Evolutionary conservation across 2,113 vertebrate genomes (phyloP), one percentile per base, ranked within the genome.

Genomic region (Kobus ellipsiprymnus): DNA sequence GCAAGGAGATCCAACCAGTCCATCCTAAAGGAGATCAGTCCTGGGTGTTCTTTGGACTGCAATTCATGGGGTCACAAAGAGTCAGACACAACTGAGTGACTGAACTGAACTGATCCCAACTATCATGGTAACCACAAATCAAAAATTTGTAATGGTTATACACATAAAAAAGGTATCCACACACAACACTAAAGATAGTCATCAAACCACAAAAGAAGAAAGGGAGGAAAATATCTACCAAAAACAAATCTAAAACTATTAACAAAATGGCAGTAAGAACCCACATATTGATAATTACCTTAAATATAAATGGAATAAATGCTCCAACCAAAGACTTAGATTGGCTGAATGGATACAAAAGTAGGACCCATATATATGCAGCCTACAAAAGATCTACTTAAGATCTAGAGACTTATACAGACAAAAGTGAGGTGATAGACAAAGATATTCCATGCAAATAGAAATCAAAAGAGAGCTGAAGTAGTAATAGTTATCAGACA

Each of bases 11-110:
- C 19, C 19, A 55, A 55, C 54, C 19, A 55, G 54, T 55, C 21
- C 19, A 55, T 55, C 2, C 54, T 55, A 9, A 55, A 55, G 54
- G 54, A 55, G 19, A 55, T 55, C 54, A 23, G 19, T 9, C 19
- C 54, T 23, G 8, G 7, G 1, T 8, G 0, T 55, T 55, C 54
- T 9, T 55, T 55, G 19, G 54, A 23, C 23, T 59, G 57, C 21
- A 4, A 11, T 59, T 59, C 57, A 59, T 59, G 23, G 57, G 57
- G 23, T 27, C 4, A 0, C 23, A 59, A 27, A 59, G 23, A 57
- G 23, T 25, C 1, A 0, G 9, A 57, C 23, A 25, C 3, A 0
- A 57, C 23, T 57, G 23, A 57, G 23, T 9, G 9, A 59, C 57
- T 59, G 57, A 59, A 27, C 57, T 59, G 23, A 59, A 25, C 57